Evolutionary conservation across 2,113 vertebrate species (phyloP), one percentile per base, ranked within the genome.

Genomic region (Talpa occidentalis): DNA sequence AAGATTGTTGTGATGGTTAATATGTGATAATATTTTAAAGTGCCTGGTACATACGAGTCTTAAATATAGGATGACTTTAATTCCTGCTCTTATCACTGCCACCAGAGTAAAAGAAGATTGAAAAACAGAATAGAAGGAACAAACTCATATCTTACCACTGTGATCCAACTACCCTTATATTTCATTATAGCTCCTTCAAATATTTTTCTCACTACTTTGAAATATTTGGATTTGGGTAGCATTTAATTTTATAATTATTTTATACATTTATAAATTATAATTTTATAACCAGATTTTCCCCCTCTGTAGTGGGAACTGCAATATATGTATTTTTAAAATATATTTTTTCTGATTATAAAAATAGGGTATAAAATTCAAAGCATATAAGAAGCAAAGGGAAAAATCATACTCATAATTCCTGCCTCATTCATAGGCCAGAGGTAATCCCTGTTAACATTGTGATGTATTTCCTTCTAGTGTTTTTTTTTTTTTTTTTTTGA

Each of bases 191-290:
- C 79, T 81, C 69, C 62, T 94, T 95, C 60, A 84, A 32, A 19
- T 82, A 22, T 62, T 59, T 79, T 30, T 42, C 54, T 7, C 8
- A 14, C 8, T 78, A 40, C 44, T 66, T 94, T 10, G 79, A 47
- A 93, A 85, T n/a, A 74, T 35, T 10, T n/a, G 52, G 30, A 82
- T 89, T 92, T 95, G 94, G 54, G 86, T 81, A 52, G 22, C 16
- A 60, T 69, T 56, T 56, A 56, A 56, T 56, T 56, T 56, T 56
- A 54, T 21, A 54, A 54, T 16, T 16, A 54, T 49, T 49, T 49
- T 49, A 49, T 12, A 49, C n/a, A n/a, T n/a, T n/a, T n/a, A n/a
- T n/a, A n/a, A n/a, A n/a, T n/a, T n/a, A 56, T 37, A 77, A 16
- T 15, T 52, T n/a, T n/a, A n/a, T n/a, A n/a, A n/a, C n/a, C n/a